phyloP scores from a whole-genome alignment of 2,113 vertebrate species.

The Empidonax alnorum region DNA sequence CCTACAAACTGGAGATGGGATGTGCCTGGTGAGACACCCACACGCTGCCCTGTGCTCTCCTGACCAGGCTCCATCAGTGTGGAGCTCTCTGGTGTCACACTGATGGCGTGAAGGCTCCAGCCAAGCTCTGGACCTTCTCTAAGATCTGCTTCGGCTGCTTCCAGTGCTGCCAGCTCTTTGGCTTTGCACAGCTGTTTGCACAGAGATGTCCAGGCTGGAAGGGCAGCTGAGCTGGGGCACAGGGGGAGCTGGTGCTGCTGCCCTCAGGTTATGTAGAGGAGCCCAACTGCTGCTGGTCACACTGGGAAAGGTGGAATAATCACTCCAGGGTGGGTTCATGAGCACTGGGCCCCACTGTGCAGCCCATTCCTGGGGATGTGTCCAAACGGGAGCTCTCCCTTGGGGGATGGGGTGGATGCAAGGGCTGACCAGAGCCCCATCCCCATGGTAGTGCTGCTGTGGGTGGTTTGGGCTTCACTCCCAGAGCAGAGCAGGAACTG shows the following conservation, averaged over 20 bases:
- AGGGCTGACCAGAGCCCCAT: not conserved
- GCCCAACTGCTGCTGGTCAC: not conserved
- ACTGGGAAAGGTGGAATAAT: not conserved
- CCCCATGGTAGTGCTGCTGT: not conserved
- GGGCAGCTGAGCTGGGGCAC: not conserved
- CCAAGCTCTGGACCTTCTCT: not conserved
- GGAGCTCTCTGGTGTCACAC: not conserved
- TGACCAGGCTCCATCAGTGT: not conserved
- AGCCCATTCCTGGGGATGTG: fast-evolving
- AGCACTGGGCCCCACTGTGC: not conserved
- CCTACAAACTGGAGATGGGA: not conserved
- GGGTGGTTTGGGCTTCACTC: not conserved
- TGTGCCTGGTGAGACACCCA: not conserved
- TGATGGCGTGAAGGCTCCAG: not conserved
- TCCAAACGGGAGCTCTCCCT: not conserved
- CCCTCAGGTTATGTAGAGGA: not conserved
- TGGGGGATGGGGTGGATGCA: not conserved
- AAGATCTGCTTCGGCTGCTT: not conserved
- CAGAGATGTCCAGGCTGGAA: not conserved
- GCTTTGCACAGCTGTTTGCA: not conserved
- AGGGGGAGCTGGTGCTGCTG: not conserved
- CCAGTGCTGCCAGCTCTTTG: not conserved
- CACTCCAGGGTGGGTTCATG: not conserved
- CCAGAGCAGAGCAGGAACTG: not conserved
- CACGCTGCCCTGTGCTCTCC: not conserved